A percentile compares a stretch with the other conserved stretches of the same genome.
Conservation (phyloP, 2,797 vertebrate genomes). For the Aphelocoma californica region DNA sequence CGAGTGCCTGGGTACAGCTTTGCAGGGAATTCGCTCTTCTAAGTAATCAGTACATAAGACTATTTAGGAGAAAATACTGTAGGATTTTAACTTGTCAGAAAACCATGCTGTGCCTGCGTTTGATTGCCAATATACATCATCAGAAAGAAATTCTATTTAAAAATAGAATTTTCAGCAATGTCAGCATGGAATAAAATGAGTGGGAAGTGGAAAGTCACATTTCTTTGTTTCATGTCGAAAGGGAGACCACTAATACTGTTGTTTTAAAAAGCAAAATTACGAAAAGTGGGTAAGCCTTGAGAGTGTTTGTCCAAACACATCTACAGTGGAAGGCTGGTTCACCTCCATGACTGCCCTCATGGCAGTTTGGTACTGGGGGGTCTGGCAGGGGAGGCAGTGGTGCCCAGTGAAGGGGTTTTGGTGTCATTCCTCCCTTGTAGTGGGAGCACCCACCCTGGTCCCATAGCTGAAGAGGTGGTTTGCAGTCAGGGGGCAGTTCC, state of each 20-base stretch:
- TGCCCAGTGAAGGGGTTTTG: not conserved
- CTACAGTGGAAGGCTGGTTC: not conserved
- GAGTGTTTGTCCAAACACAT: not conserved
- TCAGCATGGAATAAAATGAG: not conserved
- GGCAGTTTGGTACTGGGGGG: not conserved
- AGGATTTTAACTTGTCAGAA: constrained; percentile 6
- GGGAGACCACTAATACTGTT: not conserved
- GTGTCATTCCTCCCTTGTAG: not conserved
- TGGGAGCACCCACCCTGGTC: not conserved
- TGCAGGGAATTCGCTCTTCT: not conserved
- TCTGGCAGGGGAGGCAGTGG: not conserved
- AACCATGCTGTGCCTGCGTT: not conserved
- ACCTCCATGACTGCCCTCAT: rapidly evolving
- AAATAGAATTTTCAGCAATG: not conserved
- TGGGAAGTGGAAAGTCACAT: not conserved
- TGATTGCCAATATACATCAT: not conserved
- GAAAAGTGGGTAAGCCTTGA: not conserved
- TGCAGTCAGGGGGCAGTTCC: not conserved
- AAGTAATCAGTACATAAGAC: not conserved
- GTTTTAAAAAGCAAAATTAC: not conserved
- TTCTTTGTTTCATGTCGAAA: not conserved
- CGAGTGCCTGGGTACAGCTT: not conserved
- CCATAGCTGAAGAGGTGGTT: not conserved
- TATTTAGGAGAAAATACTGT: not conserved
- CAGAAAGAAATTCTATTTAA: not conserved